These are phyloP conservation scores for Chromobotia macracanthus DNA, from an alignment of 2,797 vertebrate species.

Conservation along the genomic window DNA sequence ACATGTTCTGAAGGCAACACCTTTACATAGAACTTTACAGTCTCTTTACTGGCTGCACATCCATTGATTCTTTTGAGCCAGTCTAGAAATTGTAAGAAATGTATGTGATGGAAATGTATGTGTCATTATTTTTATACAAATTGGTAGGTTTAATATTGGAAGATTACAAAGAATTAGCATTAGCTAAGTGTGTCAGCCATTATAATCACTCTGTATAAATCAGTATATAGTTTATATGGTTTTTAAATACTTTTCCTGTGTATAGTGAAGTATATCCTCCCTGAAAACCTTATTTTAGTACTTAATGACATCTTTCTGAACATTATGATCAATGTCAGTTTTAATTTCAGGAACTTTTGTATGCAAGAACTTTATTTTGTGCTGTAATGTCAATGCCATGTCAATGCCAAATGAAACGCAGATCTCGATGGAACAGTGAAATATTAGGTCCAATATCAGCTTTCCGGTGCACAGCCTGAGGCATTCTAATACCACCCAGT, in stretches of 20 bases:
- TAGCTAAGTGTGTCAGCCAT: neutral
- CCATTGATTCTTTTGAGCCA: neutral
- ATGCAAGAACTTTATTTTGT: constrained; percentile 8
- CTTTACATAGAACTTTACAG: neutral
- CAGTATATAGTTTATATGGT: neutral
- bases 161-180: neutral
- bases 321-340: neutral
- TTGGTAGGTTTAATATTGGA: neutral
- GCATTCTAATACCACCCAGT: constrained; percentile 2
- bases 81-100: neutral
- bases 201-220: neutral
- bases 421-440: neutral
- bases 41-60: neutral
- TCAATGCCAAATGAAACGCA: neutral
- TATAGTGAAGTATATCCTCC: neutral
- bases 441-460: neutral
- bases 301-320: neutral
- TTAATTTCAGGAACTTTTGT: neutral
- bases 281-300: neutral
- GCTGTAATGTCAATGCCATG: neutral
- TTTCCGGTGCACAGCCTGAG: neutral
- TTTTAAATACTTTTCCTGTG: neutral
- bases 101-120: too few species aligned
- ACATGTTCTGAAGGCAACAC: neutral
- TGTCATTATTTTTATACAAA: neutral